A percentile compares a stretch with the other conserved stretches of the same genome.
phyloP scores from a whole-genome alignment of 64 coral and sea anemone genomes.

The Montipora efflorescens region DNA sequence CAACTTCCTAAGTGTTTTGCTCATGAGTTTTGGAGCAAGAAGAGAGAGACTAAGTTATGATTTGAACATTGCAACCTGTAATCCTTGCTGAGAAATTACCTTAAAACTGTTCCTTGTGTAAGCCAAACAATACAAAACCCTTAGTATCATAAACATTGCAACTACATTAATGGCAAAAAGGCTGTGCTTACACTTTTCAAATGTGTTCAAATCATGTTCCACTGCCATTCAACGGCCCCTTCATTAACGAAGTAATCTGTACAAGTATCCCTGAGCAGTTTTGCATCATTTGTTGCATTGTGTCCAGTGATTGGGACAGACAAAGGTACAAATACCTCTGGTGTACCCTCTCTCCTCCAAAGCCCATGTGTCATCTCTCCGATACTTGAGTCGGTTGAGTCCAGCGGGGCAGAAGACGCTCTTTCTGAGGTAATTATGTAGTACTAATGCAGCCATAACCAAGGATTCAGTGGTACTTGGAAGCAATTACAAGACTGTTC shows the following conservation, averaged over 20 bases:
- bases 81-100: not conserved
- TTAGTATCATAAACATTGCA: conserved; percentile 7
- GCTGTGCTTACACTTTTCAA: conserved; percentile 4
- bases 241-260: conserved; percentile 30
- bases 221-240: conserved; percentile 49
- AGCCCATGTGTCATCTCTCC: conserved; percentile 18
- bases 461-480: conserved; percentile 24
- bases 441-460: conserved; percentile 32
- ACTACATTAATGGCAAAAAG: not conserved
- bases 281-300: conserved; percentile 43
- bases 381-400: conserved; percentile 5
- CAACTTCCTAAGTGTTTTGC: conserved; percentile 3
- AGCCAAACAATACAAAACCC: conserved; percentile 4
- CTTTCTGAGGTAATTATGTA: conserved; percentile 43
- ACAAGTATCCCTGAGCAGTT: conserved; percentile 46
- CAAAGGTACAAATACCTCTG: conserved; percentile 36
- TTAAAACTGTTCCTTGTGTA: not conserved
- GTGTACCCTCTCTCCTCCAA: conserved; percentile 28
- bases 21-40: not conserved
- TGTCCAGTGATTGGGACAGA: conserved; percentile 36
- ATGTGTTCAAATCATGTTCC: conserved; percentile 14
- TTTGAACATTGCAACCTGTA: conserved; percentile 3
- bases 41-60: not conserved
- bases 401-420: conserved; percentile 17
- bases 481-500: conserved; percentile 25